These are phyloP conservation scores for Drosophila simulans DNA, from an alignment of 1,140 invertebrate genomes.

Conservation along the genomic window DNA sequence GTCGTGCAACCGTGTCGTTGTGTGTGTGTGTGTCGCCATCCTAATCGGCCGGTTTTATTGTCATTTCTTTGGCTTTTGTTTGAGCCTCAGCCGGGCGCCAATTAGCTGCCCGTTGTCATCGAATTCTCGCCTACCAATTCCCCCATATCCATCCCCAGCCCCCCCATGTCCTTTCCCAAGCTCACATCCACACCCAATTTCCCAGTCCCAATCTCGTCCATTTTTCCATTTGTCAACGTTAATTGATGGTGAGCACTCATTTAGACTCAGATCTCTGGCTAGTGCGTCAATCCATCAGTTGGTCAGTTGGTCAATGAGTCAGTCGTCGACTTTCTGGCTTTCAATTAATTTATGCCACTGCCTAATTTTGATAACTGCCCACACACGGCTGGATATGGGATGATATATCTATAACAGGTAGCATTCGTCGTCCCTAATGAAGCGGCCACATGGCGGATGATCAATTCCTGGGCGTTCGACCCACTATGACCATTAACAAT, in stretches of 20 bases:
- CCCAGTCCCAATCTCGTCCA: constrained; percentile 13
- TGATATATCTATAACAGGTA: constrained; percentile 34
- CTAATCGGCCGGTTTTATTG: constrained; percentile 70
- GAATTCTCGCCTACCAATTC: constrained; percentile 32
- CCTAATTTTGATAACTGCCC: constrained; percentile 67
- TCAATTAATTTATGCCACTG: constrained; percentile 72
- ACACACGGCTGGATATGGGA: constrained; percentile 14
- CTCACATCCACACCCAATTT: constrained; percentile 4
- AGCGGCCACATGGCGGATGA: constrained; percentile 53
- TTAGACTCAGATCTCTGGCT: constrained; percentile 40
- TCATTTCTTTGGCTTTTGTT: constrained; percentile 77
- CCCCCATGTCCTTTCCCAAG: constrained; percentile 6
- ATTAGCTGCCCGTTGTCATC: constrained; percentile 63
- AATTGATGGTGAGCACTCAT: constrained; percentile 75
- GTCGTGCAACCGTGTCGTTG: constrained; percentile 14
- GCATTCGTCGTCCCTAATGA: constrained; percentile 52
- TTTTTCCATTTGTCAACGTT: constrained; percentile 73
- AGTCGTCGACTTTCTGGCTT: constrained; percentile 33
- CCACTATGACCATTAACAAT: constrained; percentile 27
- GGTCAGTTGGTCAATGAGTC: constrained; percentile 29
- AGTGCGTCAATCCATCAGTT: constrained; percentile 42
- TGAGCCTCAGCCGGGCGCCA: constrained; percentile 63
- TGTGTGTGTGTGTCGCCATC: constrained; percentile 27
- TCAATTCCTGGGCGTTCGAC: constrained; percentile 6
- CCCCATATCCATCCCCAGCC: background rate